These are phyloP conservation scores for Platalea minor DNA, from an alignment of 2,797 vertebrate genomes.

Conservation along the genomic window DNA sequence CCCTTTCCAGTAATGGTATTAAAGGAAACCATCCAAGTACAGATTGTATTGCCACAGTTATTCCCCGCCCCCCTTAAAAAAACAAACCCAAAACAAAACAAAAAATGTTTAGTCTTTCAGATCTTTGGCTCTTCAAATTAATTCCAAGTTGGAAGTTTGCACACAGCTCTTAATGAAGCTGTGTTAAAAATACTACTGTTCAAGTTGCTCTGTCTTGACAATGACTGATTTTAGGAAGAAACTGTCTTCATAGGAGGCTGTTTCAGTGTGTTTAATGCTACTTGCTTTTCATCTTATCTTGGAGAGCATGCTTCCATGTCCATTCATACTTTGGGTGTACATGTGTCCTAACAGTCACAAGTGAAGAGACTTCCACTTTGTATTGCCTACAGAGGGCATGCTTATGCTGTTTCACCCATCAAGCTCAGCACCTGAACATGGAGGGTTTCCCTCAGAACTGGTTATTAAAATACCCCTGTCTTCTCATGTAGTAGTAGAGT, in stretches of 20 bases:
- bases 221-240: not conserved
- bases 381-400: not conserved
- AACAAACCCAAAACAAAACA: not conserved
- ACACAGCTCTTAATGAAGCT: not conserved
- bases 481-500: not conserved
- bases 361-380: not conserved
- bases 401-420: not conserved
- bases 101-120: not conserved
- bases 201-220: not conserved
- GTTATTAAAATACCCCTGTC: not conserved
- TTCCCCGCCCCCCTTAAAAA: not conserved
- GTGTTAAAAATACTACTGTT: not conserved
- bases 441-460: not conserved
- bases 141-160: not conserved
- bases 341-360: not conserved
- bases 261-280: not conserved
- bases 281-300: not conserved
- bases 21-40: not conserved
- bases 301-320: not conserved
- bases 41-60: not conserved
- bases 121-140: not conserved
- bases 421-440: not conserved
- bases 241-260: accelerated
- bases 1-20: not conserved
- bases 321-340: not conserved